Evolutionary conservation across 2,888 invertebrate genomes (phyloP).

Genomic region (Melieria crassipennis): DNA sequence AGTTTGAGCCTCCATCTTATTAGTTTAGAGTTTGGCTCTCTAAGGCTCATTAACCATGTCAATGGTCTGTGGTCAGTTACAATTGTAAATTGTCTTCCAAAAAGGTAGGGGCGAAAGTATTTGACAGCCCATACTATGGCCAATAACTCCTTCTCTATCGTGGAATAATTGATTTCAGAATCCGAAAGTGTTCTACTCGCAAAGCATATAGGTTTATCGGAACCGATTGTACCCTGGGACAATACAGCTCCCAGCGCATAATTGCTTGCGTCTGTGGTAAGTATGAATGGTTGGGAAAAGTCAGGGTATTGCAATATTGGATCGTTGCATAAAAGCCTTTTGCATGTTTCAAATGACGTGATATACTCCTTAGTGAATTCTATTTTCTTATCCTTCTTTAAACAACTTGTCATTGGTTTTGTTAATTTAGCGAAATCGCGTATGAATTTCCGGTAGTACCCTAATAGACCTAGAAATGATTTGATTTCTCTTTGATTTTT

Average conservation of each 20-base stretch:
- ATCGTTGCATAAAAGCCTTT: constrained; percentile 37
- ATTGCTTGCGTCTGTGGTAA: constrained; percentile 54
- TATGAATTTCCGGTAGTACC: not conserved
- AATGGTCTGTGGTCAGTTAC: constrained; percentile 4
- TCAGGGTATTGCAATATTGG: constrained; percentile 8
- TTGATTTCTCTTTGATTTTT: constrained; percentile 23
- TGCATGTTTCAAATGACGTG: constrained; percentile 39
- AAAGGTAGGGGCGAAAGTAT: not conserved
- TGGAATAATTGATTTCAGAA: constrained; percentile 1
- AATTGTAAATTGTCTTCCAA: constrained; percentile 5
- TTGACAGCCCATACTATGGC: not conserved
- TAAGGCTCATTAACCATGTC: not conserved
- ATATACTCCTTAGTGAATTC: constrained; percentile 12
- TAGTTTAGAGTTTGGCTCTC: no score
- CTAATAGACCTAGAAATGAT: constrained; percentile 13
- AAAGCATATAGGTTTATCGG: not conserved
- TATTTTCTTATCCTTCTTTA: constrained; percentile 30
- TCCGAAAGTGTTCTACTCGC: not conserved
- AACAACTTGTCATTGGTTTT: constrained; percentile 36
- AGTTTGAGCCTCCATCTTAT: constrained; percentile 53
- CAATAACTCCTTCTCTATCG: constrained; percentile 10
- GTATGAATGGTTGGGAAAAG: constrained; percentile 43
- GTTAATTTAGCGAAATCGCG: constrained; percentile 8
- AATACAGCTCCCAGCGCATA: constrained; percentile 4
- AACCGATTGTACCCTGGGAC: not conserved